A percentile compares a stretch with the other conserved stretches of the same genome.
phyloP scores from a whole-genome alignment of 2,113 vertebrate genomes.

The Podiceps cristatus region DNA sequence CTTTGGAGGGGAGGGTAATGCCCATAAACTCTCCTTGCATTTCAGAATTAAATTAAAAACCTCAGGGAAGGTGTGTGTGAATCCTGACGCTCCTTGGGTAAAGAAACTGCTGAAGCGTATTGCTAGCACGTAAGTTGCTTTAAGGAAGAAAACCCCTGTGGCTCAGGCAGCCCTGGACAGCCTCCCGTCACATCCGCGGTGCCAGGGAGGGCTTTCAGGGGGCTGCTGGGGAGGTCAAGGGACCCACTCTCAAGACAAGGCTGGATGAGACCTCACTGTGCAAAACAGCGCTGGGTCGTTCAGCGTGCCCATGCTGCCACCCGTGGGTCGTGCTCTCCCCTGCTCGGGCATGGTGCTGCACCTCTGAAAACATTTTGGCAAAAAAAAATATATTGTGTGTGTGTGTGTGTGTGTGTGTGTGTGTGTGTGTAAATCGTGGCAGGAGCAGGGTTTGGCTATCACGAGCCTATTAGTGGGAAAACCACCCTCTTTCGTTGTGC shows the following conservation, averaged over 20 bases:
- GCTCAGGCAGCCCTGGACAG: background rate
- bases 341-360: accelerated
- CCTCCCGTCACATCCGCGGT: accelerated
- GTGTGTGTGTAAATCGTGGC: too few relatives aligned
- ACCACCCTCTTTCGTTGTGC: accelerated
- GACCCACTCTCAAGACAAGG: accelerated
- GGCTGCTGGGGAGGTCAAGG: background rate
- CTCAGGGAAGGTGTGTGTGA: constrained; percentile 44
- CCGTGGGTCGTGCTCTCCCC: accelerated
- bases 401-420: too few relatives aligned
- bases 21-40: background rate
- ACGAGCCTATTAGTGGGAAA: accelerated
- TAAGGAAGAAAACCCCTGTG: background rate
- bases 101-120: constrained; percentile 63
- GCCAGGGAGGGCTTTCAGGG: accelerated
- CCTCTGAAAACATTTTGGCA: accelerated
- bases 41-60: constrained; percentile 43
- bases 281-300: accelerated
- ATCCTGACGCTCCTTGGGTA: constrained; percentile 25
- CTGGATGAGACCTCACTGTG: background rate
- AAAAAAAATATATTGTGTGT: too few relatives aligned
- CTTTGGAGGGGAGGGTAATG: background rate
- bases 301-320: accelerated
- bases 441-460: background rate
- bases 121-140: constrained; percentile 33